Conservation (phyloP, 2,888 invertebrate species). For the Criorhina ranunculi region DNA sequence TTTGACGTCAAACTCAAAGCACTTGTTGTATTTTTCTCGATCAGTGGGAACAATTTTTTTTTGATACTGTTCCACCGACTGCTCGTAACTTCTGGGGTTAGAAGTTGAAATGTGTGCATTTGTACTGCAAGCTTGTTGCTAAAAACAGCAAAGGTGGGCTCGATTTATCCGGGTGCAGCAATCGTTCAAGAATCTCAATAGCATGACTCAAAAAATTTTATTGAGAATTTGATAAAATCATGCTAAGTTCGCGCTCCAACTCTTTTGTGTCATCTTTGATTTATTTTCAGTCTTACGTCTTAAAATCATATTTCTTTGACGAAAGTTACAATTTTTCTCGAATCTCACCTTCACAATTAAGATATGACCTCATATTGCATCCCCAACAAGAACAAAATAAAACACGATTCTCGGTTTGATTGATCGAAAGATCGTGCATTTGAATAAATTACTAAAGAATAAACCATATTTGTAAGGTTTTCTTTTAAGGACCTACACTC, state of each 20-base stretch:
- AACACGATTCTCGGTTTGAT: neutral
- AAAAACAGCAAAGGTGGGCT: slow-evolving; percentile 17
- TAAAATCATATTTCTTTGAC: too few relatives aligned
- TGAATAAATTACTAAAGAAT: neutral
- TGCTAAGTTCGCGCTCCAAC: neutral
- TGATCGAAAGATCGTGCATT: neutral
- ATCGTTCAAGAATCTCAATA: slow-evolving; percentile 7
- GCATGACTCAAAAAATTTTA: neutral
- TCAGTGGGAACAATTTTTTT: slow-evolving; percentile 27
- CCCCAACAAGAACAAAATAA: too few relatives aligned
- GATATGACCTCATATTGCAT: neutral
- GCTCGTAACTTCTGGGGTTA: slow-evolving; percentile 7
- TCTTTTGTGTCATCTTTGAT: neutral
- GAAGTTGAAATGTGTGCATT: slow-evolving; percentile 5
- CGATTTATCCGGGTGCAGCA: neutral
- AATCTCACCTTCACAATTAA: too few relatives aligned
- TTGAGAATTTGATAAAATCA: neutral
- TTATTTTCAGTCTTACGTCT: neutral
- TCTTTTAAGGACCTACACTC: neutral
- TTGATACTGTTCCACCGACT: neutral
- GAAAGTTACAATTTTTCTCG: neutral
- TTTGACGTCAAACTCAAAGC: slow-evolving; percentile 63
- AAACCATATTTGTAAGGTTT: neutral
- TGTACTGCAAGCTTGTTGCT: neutral
- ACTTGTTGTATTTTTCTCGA: slow-evolving; percentile 55